A percentile compares a stretch with the other conserved stretches of the same genome.
phyloP scores from a whole-genome alignment of 2,113 vertebrate genomes.

The Syrmaticus mikado region DNA sequence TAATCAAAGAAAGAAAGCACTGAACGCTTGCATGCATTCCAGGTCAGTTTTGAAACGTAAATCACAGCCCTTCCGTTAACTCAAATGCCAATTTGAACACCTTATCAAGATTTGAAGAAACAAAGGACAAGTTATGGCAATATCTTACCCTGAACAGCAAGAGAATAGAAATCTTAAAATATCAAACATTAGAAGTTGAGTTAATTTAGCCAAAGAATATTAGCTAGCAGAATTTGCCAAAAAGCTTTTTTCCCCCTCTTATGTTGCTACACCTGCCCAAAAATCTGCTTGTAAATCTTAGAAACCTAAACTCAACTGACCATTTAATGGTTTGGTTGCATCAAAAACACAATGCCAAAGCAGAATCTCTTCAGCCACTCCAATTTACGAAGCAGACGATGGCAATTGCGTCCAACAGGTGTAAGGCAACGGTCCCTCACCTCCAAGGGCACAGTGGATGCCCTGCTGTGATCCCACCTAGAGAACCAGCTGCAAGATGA shows the following conservation, averaged over 20 bases:
- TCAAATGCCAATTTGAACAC: neutral
- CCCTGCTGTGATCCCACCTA: neutral
- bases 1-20: neutral
- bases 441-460: fast-evolving
- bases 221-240: neutral
- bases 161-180: neutral
- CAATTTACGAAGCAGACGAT: neutral
- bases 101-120: neutral
- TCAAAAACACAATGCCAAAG: neutral
- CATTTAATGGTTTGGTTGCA: neutral
- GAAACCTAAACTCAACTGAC: neutral
- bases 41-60: neutral
- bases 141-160: neutral
- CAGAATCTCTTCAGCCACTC: neutral
- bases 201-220: neutral
- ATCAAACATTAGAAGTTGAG: neutral
- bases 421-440: neutral
- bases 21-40: neutral
- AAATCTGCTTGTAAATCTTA: neutral
- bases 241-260: neutral
- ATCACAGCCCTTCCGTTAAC: neutral
- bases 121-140: neutral
- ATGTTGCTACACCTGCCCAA: fast-evolving
- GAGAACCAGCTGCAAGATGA: too few relatives aligned
- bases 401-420: neutral